Conservation (phyloP, 1,140 invertebrate genomes). For the Mamestra configurata region DNA sequence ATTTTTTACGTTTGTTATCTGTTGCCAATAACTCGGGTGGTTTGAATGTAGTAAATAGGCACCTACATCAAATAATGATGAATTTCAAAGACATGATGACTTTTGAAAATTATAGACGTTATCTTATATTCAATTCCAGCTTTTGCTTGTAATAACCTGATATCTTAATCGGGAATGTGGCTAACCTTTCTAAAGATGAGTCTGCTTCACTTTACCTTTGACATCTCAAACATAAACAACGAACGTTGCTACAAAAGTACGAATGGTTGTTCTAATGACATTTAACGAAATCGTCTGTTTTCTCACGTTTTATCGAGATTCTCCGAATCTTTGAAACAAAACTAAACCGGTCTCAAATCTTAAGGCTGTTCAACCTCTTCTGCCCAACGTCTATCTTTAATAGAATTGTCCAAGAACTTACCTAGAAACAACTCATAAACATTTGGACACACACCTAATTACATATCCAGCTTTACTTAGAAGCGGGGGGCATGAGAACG, state of each 20-base stretch:
- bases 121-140: too few relatives aligned
- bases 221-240: not conserved
- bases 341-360: conserved; percentile 7
- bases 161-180: not conserved
- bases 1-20: conserved; percentile 6
- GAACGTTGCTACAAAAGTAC: not conserved
- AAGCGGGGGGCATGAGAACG: conserved; percentile 79
- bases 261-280: not conserved
- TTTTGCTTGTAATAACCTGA: too few relatives aligned
- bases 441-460: conserved; percentile 47
- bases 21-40: conserved; percentile 13
- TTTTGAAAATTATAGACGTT: too few relatives aligned
- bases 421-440: conserved; percentile 44
- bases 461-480: conserved; percentile 50
- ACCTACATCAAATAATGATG: too few relatives aligned
- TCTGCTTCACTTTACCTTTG: not conserved
- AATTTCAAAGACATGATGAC: too few relatives aligned
- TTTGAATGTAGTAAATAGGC: not conserved
- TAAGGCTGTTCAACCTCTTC: not conserved
- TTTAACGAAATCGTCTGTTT: not conserved
- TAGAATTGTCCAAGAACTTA: conserved; percentile 8
- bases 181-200: not conserved
- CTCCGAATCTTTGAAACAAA: not conserved
- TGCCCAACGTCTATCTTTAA: not conserved
- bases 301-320: not conserved